Evolutionary conservation across 2,113 vertebrate species (phyloP).

Genomic region (Crotalus viridis): DNA sequence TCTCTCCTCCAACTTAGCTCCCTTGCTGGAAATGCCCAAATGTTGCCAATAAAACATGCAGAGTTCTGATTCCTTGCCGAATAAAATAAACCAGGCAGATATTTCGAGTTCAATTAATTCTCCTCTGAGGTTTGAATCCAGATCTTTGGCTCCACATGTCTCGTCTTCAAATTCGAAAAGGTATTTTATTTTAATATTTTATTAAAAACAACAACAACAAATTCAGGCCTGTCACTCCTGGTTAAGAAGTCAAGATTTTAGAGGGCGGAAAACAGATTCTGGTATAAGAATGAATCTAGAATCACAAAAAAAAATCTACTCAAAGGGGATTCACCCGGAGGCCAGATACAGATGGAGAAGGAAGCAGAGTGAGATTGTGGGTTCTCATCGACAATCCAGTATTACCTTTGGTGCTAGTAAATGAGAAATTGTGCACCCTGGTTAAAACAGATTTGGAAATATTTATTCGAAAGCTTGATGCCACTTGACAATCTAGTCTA

Average conservation of each 20-base stretch:
- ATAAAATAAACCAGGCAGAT: not conserved
- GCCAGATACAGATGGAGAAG: not conserved
- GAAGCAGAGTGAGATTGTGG: not conserved
- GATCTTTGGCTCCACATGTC: not conserved
- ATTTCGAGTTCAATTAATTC: not conserved
- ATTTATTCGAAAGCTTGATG: not conserved
- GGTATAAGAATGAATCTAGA: not conserved
- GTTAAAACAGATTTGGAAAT: not conserved
- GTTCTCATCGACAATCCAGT: not conserved
- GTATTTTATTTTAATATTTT: too few relatives aligned
- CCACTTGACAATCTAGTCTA: not conserved
- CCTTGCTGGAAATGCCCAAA: not conserved
- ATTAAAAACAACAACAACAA: not conserved
- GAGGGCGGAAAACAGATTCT: not conserved
- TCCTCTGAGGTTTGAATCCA: not conserved
- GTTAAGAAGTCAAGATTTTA: not conserved
- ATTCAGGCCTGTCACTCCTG: not conserved
- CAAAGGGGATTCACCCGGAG: not conserved
- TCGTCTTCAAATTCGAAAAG: not conserved
- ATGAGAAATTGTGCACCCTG: not conserved
- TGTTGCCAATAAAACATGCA: not conserved
- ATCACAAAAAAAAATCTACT: too few relatives aligned
- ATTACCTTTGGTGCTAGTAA: not conserved
- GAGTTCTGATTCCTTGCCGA: not conserved
- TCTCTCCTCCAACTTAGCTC: not conserved